Evolutionary conservation across 2,888 invertebrate species (phyloP).

Genomic region (Drosophila buzzatii): DNA sequence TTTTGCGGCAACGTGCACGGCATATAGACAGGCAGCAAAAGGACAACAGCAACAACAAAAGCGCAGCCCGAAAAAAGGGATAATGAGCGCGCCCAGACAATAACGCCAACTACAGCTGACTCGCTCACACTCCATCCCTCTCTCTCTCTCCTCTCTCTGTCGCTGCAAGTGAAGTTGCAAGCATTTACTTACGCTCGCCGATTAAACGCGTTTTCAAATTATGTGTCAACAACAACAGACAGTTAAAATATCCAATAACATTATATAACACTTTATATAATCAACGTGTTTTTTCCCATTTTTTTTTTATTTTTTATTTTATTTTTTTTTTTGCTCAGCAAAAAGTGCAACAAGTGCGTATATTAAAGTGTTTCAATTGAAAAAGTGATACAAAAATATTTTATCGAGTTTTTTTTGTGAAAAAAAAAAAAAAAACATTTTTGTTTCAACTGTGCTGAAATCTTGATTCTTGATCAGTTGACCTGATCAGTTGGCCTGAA

Average conservation of each 20-base stretch:
- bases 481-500: too few species aligned
- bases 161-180: not conserved
- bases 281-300: not conserved
- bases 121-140: not conserved
- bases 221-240: conserved; percentile 18
- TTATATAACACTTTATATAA: conserved; percentile 7
- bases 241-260: conserved; percentile 1
- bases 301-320: not conserved
- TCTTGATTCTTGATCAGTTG: too few species aligned
- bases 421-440: too few species aligned
- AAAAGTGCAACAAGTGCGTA: conserved; percentile 4
- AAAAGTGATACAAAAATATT: not conserved
- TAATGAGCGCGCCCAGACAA: conserved; percentile 1
- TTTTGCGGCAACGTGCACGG: conserved; percentile 68
- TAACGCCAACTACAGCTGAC: not conserved
- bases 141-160: not conserved
- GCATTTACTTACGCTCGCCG: conserved; percentile 17
- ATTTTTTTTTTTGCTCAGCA: not conserved
- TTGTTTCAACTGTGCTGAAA: too few species aligned
- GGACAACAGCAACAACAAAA: conserved; percentile 5
- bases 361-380: not conserved
- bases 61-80: conserved; percentile 8
- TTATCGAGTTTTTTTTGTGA: not conserved
- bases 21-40: conserved; percentile 51
- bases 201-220: conserved; percentile 20